Conservation (phyloP, 2,888 invertebrate species). For the Cheilosia impressa region DNA sequence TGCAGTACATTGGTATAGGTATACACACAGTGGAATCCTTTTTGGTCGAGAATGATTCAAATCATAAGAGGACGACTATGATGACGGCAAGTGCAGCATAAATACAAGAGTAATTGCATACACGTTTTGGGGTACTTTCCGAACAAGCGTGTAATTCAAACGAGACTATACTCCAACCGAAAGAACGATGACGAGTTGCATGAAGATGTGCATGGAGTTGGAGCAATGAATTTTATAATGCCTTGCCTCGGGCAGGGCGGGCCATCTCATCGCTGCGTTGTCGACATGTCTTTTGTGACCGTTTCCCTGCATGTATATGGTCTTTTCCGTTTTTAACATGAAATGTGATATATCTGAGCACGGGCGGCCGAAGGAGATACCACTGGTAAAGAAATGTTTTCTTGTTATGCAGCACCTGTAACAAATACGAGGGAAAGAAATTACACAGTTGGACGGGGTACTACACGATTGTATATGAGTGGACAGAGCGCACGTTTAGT, state of each 20-base stretch:
- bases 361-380: background rate
- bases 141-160: conserved; percentile 60
- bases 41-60: conserved; percentile 60
- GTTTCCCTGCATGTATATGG: conserved; percentile 9
- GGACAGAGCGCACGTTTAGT: background rate
- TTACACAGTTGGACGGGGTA: background rate
- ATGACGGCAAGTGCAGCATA: conserved; percentile 71
- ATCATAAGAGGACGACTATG: conserved; percentile 63
- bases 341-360: conserved; percentile 27
- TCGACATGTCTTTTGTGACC: conserved; percentile 45
- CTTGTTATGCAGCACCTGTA: conserved; percentile 19
- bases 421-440: background rate
- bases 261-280: conserved; percentile 21
- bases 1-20: conserved; percentile 24
- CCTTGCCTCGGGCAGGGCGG: background rate
- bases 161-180: background rate
- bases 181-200: background rate
- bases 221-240: conserved; percentile 50
- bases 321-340: conserved; percentile 27
- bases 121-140: conserved; percentile 60
- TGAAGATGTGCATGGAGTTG: background rate
- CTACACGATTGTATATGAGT: too few species aligned
- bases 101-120: conserved; percentile 74
- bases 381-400: background rate
- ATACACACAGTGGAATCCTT: conserved; percentile 45